Conservation (phyloP, 2,113 vertebrate genomes). For the Ranitomeya variabilis region DNA sequence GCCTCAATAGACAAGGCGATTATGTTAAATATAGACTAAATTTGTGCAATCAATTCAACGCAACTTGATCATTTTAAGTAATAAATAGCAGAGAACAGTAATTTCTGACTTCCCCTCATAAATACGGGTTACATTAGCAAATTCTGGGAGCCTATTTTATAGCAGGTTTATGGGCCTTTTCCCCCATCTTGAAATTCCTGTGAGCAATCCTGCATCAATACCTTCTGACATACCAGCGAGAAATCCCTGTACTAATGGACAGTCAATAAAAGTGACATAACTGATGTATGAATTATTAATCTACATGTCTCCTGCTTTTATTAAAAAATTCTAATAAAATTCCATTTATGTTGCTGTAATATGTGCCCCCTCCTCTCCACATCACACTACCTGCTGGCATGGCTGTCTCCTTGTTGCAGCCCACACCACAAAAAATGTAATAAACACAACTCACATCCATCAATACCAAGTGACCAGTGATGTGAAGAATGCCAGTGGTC, state of each 20-base stretch:
- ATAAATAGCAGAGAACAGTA: neutral
- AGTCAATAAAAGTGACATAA: neutral
- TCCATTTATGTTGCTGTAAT: neutral
- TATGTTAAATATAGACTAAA: neutral
- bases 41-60: neutral
- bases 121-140: neutral
- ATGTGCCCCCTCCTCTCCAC: neutral
- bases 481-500: neutral
- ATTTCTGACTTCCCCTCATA: slow-evolving; percentile 7
- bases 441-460: neutral
- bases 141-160: neutral
- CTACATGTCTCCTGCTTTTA: neutral
- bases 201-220: neutral
- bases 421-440: neutral
- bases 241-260: neutral
- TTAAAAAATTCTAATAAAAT: neutral
- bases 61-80: neutral
- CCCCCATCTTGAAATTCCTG: neutral
- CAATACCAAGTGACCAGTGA: slow-evolving; percentile 1
- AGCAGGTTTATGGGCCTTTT: neutral
- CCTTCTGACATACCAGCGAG: neutral
- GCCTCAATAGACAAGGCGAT: neutral
- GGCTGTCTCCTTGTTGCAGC: neutral
- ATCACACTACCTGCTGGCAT: neutral
- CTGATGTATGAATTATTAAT: neutral